These are phyloP conservation scores for Neelides folsomi DNA, from an alignment of 2,888 invertebrate genomes.

Conservation along the genomic window DNA sequence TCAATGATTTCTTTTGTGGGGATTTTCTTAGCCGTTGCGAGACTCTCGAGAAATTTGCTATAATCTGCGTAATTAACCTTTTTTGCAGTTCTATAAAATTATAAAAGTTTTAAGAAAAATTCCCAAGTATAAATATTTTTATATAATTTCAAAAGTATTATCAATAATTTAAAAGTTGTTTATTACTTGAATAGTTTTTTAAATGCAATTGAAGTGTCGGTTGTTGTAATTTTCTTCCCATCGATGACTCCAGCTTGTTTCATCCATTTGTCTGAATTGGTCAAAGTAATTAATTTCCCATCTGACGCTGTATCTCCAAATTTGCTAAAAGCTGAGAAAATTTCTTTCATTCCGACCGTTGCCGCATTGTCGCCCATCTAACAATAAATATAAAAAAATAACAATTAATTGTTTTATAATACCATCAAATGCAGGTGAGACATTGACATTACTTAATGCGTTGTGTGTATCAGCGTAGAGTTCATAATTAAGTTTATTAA, in stretches of 20 bases:
- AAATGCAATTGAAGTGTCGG: slow-evolving; percentile 79
- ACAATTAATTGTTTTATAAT: no score
- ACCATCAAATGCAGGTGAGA: no score
- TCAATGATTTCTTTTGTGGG: slow-evolving; percentile 63
- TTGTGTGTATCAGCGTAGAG: no score
- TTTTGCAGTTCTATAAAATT: slow-evolving; percentile 37
- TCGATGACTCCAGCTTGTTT: slow-evolving; percentile 70
- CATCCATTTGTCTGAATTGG: slow-evolving; percentile 88
- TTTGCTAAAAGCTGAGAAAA: slow-evolving; percentile 54
- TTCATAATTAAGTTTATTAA: no score
- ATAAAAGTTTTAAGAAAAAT: no score
- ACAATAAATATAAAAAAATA: no score
- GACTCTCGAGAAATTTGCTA: slow-evolving; percentile 68
- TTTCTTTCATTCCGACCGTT: slow-evolving; percentile 15
- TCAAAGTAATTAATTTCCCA: slow-evolving; percentile 70
- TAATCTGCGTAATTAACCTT: slow-evolving; percentile 66
- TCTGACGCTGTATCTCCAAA: slow-evolving; percentile 77
- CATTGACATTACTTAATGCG: no score
- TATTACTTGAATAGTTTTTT: slow-evolving; percentile 63
- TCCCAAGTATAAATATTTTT: no score
- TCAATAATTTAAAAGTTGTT: neutral
- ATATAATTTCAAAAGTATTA: no score
- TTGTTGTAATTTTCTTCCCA: slow-evolving; percentile 71
- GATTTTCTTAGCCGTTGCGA: slow-evolving; percentile 69
- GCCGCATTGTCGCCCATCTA: no score